A percentile compares a stretch with the other conserved stretches of the same genome.
phyloP scores from a whole-genome alignment of 2,113 vertebrate genomes.

The Sialia sialis region DNA sequence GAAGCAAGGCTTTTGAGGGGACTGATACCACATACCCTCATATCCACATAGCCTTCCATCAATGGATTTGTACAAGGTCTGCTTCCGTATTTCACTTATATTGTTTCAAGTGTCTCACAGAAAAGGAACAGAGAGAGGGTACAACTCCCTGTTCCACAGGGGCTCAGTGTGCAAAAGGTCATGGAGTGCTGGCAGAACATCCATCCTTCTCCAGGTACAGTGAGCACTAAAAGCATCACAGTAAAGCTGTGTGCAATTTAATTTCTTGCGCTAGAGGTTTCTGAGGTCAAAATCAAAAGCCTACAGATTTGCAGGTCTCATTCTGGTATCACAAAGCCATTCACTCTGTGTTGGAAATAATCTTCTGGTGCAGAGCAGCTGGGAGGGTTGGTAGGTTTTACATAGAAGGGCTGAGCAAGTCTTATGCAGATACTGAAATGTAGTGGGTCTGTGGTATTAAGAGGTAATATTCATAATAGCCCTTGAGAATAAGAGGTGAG shows the following conservation, averaged over 20 bases:
- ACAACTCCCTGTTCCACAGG: neutral
- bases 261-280: neutral
- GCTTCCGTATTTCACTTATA: neutral
- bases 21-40: neutral
- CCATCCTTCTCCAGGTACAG: neutral
- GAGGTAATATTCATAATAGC: neutral
- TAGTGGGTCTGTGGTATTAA: neutral
- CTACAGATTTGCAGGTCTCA: neutral
- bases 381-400: neutral
- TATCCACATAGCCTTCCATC: neutral
- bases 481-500: neutral
- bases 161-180: neutral
- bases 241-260: neutral
- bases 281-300: neutral
- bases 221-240: neutral
- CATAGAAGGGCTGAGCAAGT: slow-evolving; percentile 26
- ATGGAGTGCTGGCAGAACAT: neutral
- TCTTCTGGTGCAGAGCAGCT: neutral
- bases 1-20: neutral
- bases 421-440: neutral
- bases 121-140: neutral
- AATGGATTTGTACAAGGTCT: neutral
- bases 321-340: neutral
- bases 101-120: neutral
- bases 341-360: neutral